phyloP scores from a whole-genome alignment of 2,113 vertebrate species.

The Coreoperca whiteheadi region DNA sequence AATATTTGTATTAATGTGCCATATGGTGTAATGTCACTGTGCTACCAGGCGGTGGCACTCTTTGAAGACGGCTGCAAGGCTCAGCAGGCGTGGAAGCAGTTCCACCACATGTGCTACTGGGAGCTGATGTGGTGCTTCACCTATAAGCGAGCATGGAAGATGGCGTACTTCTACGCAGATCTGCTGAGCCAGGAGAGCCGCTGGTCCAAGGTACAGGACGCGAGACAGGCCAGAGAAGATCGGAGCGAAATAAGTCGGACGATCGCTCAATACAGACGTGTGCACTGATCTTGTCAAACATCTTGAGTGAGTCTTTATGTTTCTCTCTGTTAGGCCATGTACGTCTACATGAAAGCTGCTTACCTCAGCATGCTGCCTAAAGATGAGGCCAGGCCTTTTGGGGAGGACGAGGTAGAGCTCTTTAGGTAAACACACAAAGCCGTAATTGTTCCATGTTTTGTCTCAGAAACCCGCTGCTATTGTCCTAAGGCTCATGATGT shows the following conservation, averaged over 20 bases:
- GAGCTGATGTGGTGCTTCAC: conserved; percentile 91
- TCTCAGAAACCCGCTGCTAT: not conserved
- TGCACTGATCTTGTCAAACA: not conserved
- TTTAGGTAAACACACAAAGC: conserved; percentile 80
- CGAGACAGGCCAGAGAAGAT: not conserved
- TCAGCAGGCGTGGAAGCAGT: conserved; percentile 89
- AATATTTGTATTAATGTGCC: not conserved
- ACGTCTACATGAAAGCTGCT: conserved; percentile 89
- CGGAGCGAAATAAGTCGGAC: not conserved
- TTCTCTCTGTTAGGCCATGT: conserved; percentile 83
- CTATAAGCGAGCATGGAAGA: conserved; percentile 86
- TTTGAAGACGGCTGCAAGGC: conserved; percentile 88
- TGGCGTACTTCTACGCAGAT: conserved; percentile 89
- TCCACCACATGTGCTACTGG: conserved; percentile 92
- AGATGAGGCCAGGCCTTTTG: conserved; percentile 84
- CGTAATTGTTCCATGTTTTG: not conserved
- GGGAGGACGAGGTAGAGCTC: conserved; percentile 85
- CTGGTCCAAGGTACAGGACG: conserved; percentile 85
- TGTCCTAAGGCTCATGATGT: not conserved
- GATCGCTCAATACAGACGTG: not conserved
- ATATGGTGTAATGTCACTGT: not conserved
- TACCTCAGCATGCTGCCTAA: conserved; percentile 87
- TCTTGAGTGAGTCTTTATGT: not conserved
- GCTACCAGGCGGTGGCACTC: conserved; percentile 83
- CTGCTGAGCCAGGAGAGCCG: conserved; percentile 88